phyloP scores from a whole-genome alignment of 1,140 invertebrate species.

The Bombus sylvicola region DNA sequence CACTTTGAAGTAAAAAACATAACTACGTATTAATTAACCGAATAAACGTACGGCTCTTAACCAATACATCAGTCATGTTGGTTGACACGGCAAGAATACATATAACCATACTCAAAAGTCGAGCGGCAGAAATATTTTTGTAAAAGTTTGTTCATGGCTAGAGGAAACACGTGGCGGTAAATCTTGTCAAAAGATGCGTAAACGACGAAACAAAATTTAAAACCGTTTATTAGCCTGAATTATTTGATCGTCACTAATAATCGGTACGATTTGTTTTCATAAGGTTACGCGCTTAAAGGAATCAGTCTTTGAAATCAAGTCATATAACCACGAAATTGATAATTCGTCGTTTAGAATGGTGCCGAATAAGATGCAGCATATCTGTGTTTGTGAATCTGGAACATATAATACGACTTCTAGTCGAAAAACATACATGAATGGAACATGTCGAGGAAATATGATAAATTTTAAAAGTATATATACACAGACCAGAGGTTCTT shows the following conservation, averaged over 20 bases:
- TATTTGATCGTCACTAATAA: constrained; percentile 31
- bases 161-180: constrained; percentile 1
- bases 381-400: not conserved
- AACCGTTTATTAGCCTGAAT: constrained; percentile 10
- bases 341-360: constrained; percentile 28
- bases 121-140: not conserved
- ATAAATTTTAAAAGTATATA: constrained; percentile 35
- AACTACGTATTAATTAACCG: constrained; percentile 27
- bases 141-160: constrained; percentile 26
- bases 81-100: not conserved
- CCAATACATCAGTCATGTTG: not conserved
- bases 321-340: constrained; percentile 26
- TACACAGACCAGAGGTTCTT: constrained; percentile 41
- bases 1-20: constrained; percentile 17
- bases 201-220: not conserved
- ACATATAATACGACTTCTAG: not conserved
- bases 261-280: constrained; percentile 3
- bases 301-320: constrained; percentile 68
- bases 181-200: constrained; percentile 24
- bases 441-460: not conserved
- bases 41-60: constrained; percentile 13
- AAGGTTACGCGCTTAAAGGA: constrained; percentile 44
- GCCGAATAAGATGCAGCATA: constrained; percentile 7
- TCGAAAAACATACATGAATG: constrained; percentile 37
- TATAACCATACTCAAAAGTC: not conserved